Percentiles rank a stretch among this genome's conserved stretches.
Evolutionary conservation across 2,797 vertebrate genomes (phyloP).

Genomic region (Anabas testudineus): DNA sequence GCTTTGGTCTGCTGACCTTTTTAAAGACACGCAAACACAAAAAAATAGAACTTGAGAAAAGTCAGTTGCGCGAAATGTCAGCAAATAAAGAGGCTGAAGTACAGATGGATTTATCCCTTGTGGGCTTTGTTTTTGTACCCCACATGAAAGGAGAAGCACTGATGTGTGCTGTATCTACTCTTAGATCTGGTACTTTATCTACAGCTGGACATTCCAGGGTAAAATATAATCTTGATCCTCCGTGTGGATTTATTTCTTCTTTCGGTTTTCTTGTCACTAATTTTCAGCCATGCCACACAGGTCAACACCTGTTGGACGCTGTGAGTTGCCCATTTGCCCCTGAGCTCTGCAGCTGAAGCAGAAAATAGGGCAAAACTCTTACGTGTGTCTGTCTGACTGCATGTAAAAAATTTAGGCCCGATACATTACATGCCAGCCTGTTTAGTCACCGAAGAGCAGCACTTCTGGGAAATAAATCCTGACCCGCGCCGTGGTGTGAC

Average conservation of each 20-base stretch:
- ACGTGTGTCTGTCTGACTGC: slow-evolving; percentile 27
- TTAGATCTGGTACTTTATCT: slow-evolving; percentile 39
- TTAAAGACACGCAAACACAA: slow-evolving; percentile 18
- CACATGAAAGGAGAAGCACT: slow-evolving; percentile 25
- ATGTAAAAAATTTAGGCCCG: slow-evolving; percentile 31
- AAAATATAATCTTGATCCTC: slow-evolving; percentile 17
- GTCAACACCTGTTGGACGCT: slow-evolving; percentile 44
- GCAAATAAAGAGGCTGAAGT: slow-evolving; percentile 31
- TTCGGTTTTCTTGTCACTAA: slow-evolving; percentile 13
- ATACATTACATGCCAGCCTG: slow-evolving; percentile 30
- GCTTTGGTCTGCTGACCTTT: slow-evolving; percentile 58
- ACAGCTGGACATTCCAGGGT: slow-evolving; percentile 1
- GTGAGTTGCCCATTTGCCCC: slow-evolving; percentile 19
- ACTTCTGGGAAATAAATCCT: slow-evolving; percentile 49
- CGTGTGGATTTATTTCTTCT: slow-evolving; percentile 14
- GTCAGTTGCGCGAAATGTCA: slow-evolving; percentile 45
- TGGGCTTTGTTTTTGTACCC: slow-evolving; percentile 14
- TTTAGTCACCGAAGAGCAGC: slow-evolving; percentile 35
- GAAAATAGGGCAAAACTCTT: slow-evolving; percentile 34
- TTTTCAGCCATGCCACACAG: slow-evolving; percentile 17
- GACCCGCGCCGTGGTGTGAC: slow-evolving; percentile 38
- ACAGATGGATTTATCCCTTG: slow-evolving; percentile 25
- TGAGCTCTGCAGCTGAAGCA: slow-evolving; percentile 38
- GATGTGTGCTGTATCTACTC: slow-evolving; percentile 20
- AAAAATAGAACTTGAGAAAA: slow-evolving; percentile 28